Evolutionary conservation across 2,888 invertebrate genomes (phyloP), one percentile per base, ranked within the genome.

Genomic region (Mayetiola destructor): DNA sequence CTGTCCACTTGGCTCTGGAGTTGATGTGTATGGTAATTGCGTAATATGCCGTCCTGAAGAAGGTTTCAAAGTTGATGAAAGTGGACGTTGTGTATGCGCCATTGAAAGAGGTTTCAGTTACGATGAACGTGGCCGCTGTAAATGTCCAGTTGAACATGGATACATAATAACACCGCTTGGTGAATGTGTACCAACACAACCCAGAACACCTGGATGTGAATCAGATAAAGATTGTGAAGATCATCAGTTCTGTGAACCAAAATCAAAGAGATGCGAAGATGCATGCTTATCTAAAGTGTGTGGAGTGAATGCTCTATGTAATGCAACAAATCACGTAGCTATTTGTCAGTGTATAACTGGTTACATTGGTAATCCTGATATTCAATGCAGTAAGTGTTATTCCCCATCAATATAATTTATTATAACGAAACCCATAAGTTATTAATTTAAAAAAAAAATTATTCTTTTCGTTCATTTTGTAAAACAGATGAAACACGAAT

Each of bases 61-160:
- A 61, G 91, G 90, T 2, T 82, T 82, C 66, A 80, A 82, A 59
- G 75, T 89, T 23, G 86, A 88, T 64, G 80, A 82, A 57, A 78
- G 81, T 39, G 89, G 88, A 1, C 83, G 84, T 48, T 92, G 91
- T 66, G 82, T 86, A 1, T 92, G 91, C 66, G 88, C 86, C 57
- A 71, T 85, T 6, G 84, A 84, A 61, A 81, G 83, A 59, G 90
- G 90, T 29, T 80, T 84, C 70, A 81, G 84, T 16, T 80, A 85
- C 29, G 87, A 87, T 60, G 85, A 86, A 59, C 79, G 84, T 39
- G 84, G 82, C 30, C 79, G 80, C 64, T 92, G 92, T 67, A 80
- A 84, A 1, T 85, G 85, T 61, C 84, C 85, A 1, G 77, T 79
- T 2, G 78, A 81, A 62, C 77, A 80, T 63, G 84, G 84, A 52